A percentile compares a stretch with the other conserved stretches of the same genome.
Evolutionary conservation across 2,888 invertebrate genomes (phyloP).

Genomic region (Polydrusus cervinus): DNA sequence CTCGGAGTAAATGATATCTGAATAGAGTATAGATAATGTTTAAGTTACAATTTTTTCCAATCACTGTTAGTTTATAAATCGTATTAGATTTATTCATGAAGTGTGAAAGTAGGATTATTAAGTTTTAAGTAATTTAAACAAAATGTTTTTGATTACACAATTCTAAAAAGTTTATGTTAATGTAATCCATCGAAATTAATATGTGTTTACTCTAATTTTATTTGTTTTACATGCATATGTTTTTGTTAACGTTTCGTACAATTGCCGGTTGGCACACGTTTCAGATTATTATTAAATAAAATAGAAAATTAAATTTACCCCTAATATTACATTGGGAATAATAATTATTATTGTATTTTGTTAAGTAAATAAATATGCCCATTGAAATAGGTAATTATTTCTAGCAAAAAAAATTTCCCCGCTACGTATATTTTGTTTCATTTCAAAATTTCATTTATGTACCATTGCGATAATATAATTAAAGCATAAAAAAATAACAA

Average conservation of each 20-base stretch:
- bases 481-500: slow-evolving; percentile 34
- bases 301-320: slow-evolving; percentile 57
- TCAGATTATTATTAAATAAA: slow-evolving; percentile 59
- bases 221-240: slow-evolving; percentile 58
- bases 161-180: slow-evolving; percentile 55
- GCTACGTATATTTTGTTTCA: slow-evolving; percentile 45
- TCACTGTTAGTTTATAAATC: slow-evolving; percentile 37
- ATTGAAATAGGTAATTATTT: slow-evolving; percentile 55
- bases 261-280: slow-evolving; percentile 59
- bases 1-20: too few species aligned
- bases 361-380: slow-evolving; percentile 54
- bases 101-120: slow-evolving; percentile 52
- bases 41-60: too few species aligned
- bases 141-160: slow-evolving; percentile 53
- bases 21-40: too few species aligned
- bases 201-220: slow-evolving; percentile 58
- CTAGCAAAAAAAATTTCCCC: slow-evolving; percentile 45
- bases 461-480: slow-evolving; percentile 35
- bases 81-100: slow-evolving; percentile 47
- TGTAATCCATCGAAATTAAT: slow-evolving; percentile 57
- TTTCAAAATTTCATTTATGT: slow-evolving; percentile 40
- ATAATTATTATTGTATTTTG: slow-evolving; percentile 58
- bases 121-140: slow-evolving; percentile 51
- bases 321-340: slow-evolving; percentile 56
- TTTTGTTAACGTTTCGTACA: slow-evolving; percentile 59